Percentiles rank a stretch among this genome's conserved stretches.
Evolutionary conservation across 2,888 invertebrate species (phyloP).

Genomic region (Ditula angustiorana): DNA sequence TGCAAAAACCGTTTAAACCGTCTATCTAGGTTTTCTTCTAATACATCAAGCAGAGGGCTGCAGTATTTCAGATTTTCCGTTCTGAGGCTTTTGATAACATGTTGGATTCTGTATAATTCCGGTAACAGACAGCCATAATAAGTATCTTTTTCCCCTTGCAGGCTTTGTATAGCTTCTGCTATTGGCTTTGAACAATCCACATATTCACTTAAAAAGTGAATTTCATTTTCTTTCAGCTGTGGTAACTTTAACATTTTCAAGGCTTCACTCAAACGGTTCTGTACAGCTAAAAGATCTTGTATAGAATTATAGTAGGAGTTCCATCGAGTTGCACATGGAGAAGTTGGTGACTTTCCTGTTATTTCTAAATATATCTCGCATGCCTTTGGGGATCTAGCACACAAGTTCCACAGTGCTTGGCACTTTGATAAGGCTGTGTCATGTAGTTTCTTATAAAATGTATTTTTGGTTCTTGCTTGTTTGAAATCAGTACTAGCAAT

Average conservation of each 20-base stretch:
- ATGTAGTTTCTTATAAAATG: constrained; percentile 43
- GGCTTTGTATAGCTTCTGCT: constrained; percentile 29
- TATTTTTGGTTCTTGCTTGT: constrained; percentile 42
- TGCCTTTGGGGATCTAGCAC: constrained; percentile 44
- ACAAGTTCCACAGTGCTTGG: constrained; percentile 44
- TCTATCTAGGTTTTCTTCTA: constrained; percentile 42
- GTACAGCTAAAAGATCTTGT: constrained; percentile 16
- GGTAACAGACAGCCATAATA: constrained; percentile 25
- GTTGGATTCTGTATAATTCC: constrained; percentile 24
- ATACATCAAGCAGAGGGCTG: constrained; percentile 41
- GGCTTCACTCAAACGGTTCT: constrained; percentile 23
- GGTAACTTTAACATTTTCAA: constrained; percentile 16
- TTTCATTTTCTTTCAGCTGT: constrained; percentile 18
- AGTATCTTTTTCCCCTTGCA: constrained; percentile 23
- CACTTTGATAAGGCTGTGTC: constrained; percentile 43
- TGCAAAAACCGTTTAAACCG: constrained; percentile 28
- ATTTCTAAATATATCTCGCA: constrained; percentile 42
- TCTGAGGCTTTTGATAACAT: constrained; percentile 38
- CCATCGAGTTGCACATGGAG: constrained; percentile 27
- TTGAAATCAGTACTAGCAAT: constrained; percentile 40
- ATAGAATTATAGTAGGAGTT: constrained; percentile 29
- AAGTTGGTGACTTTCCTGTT: no score
- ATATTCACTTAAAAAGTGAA: constrained; percentile 29
- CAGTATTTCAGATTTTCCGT: constrained; percentile 45
- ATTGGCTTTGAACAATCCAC: constrained; percentile 35